These are phyloP conservation scores for Exocentrus adspersus DNA, from an alignment of 2,888 invertebrate genomes.

Conservation along the genomic window DNA sequence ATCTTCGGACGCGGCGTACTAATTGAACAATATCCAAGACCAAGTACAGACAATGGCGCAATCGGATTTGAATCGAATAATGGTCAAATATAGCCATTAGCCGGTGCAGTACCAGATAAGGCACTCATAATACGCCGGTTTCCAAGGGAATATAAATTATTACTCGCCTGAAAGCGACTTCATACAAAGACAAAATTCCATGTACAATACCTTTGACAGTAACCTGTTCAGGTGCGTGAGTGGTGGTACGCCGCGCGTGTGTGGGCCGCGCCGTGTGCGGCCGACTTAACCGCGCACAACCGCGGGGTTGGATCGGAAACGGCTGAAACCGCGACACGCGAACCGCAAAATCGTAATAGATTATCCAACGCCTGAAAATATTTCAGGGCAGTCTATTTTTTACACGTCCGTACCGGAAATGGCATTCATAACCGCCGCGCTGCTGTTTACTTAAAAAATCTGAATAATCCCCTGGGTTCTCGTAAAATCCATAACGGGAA, in stretches of 20 bases:
- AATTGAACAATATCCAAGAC: slow-evolving; percentile 32
- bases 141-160: not conserved
- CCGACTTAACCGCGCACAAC: too few relatives aligned
- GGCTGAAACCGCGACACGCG: too few relatives aligned
- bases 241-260: not conserved
- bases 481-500: slow-evolving; percentile 11
- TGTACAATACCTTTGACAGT: too few relatives aligned
- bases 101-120: slow-evolving; percentile 6
- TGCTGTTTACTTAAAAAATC: slow-evolving; percentile 36
- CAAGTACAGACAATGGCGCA: slow-evolving; percentile 35
- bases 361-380: too few relatives aligned
- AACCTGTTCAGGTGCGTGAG: not conserved
- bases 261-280: too few relatives aligned
- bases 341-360: too few relatives aligned
- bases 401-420: slow-evolving; percentile 46
- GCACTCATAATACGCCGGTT: not conserved
- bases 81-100: slow-evolving; percentile 39
- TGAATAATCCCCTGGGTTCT: slow-evolving; percentile 17
- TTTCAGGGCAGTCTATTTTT: too few relatives aligned
- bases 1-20: slow-evolving; percentile 16
- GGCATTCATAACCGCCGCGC: slow-evolving; percentile 44
- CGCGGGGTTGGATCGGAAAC: too few relatives aligned
- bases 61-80: slow-evolving; percentile 40
- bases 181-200: too few relatives aligned
- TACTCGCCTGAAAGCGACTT: too few relatives aligned